Percentiles rank a stretch among this genome's conserved stretches.
Conservation (phyloP, 2,113 vertebrate species). For the Ancistrus triradiatus region DNA sequence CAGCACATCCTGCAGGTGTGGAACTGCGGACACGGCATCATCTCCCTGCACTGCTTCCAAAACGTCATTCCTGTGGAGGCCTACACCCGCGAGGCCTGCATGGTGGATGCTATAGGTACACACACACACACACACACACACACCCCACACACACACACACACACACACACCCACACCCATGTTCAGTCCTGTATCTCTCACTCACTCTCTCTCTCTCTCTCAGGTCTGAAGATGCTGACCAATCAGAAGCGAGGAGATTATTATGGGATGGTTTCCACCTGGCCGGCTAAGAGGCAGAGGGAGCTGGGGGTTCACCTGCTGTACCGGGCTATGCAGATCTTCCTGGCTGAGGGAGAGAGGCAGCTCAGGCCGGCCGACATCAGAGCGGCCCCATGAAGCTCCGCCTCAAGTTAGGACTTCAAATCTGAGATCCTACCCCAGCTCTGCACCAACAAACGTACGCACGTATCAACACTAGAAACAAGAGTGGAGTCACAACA, state of each 20-base stretch:
- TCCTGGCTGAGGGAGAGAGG: slow-evolving; percentile 84
- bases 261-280: slow-evolving; percentile 75
- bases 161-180: no score
- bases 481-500: no score
- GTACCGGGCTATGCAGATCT: slow-evolving; percentile 78
- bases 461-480: no score
- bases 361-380: slow-evolving; percentile 82
- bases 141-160: not conserved
- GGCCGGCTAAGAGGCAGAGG: slow-evolving; percentile 65
- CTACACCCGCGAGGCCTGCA: slow-evolving; percentile 83
- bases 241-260: slow-evolving; percentile 83
- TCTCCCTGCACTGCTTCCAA: slow-evolving; percentile 91
- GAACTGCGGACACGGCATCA: slow-evolving; percentile 70
- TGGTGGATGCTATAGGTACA: slow-evolving; percentile 85
- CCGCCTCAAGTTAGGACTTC: not conserved
- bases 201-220: not conserved
- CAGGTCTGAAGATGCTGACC: slow-evolving; percentile 81
- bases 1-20: slow-evolving; percentile 85
- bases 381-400: slow-evolving; percentile 51
- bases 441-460: no score
- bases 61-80: slow-evolving; percentile 82
- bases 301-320: slow-evolving; percentile 79
- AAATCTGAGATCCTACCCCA: no score
- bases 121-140: not conserved
- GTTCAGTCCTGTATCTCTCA: not conserved